Evolutionary conservation across 2,888 invertebrate species (phyloP).

Genomic region (Aleiodes testaceus): DNA sequence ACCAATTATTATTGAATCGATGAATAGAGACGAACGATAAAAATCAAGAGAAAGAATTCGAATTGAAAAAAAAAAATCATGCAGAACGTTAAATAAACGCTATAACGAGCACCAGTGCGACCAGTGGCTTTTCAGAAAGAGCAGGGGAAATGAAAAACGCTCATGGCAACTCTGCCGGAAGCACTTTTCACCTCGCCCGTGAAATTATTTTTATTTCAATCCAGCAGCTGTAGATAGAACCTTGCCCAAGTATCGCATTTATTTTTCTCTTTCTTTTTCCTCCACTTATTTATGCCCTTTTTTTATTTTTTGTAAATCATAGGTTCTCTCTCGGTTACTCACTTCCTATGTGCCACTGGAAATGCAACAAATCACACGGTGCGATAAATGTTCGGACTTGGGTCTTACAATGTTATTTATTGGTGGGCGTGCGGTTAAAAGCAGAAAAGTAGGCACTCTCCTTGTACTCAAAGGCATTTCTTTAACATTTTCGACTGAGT

Average conservation of each 20-base stretch:
- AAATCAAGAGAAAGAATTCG: conserved; percentile 6
- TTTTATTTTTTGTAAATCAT: not conserved
- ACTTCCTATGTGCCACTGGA: not conserved
- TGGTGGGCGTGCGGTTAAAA: conserved; percentile 51
- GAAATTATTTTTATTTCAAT: conserved; percentile 43
- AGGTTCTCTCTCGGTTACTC: conserved; percentile 8
- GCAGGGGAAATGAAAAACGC: conserved; percentile 5
- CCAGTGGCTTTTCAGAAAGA: conserved; percentile 14
- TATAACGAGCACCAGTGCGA: conserved; percentile 31
- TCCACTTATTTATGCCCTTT: not conserved
- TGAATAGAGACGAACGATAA: conserved; percentile 8
- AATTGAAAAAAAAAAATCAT: too few species aligned
- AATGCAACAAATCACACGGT: conserved; percentile 58
- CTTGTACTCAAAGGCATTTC: conserved; percentile 35
- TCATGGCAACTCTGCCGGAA: conserved; percentile 39
- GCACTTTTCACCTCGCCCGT: conserved; percentile 37
- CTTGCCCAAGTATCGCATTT: not conserved
- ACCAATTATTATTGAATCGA: conserved; percentile 20
- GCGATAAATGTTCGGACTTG: conserved; percentile 62
- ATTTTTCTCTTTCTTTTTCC: not conserved
- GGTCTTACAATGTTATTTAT: conserved; percentile 62
- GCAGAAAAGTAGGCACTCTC: conserved; percentile 51
- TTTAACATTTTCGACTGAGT: conserved; percentile 27
- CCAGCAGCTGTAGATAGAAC: conserved; percentile 17
- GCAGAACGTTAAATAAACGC: conserved; percentile 30